phyloP scores from a whole-genome alignment of 1,140 invertebrate species.

The Plectus sambesii region DNA sequence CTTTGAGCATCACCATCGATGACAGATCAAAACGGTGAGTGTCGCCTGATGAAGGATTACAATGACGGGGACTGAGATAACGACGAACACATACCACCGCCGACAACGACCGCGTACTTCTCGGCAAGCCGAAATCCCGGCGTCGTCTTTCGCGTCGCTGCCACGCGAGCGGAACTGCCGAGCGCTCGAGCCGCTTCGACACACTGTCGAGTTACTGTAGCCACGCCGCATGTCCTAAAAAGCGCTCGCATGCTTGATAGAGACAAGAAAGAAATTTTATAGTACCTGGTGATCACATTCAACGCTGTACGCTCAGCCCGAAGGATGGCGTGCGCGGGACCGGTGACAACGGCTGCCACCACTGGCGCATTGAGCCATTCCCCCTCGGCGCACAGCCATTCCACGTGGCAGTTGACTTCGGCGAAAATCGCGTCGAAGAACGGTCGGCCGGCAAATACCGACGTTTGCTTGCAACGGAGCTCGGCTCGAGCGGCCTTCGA shows the following conservation, averaged over 20 bases:
- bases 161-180: slow-evolving; percentile 47
- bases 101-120: slow-evolving; percentile 50
- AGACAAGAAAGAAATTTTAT: too few relatives aligned
- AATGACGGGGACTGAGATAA: too few relatives aligned
- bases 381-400: slow-evolving; percentile 46
- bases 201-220: slow-evolving; percentile 44
- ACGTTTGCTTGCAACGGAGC: slow-evolving; percentile 45
- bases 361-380: slow-evolving; percentile 20
- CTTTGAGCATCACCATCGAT: slow-evolving; percentile 52
- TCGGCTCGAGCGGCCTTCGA: slow-evolving; percentile 44
- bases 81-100: too few relatives aligned
- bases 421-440: slow-evolving; percentile 49
- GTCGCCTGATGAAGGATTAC: too few relatives aligned
- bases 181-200: slow-evolving; percentile 23
- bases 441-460: slow-evolving; percentile 49
- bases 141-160: slow-evolving; percentile 51
- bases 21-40: slow-evolving; percentile 50
- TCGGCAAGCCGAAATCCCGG: slow-evolving; percentile 51
- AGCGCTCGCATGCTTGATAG: too few relatives aligned
- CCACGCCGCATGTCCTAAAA: slow-evolving; percentile 52
- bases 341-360: slow-evolving; percentile 44
- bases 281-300: slow-evolving; percentile 47
- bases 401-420: slow-evolving; percentile 46
- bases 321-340: slow-evolving; percentile 47
- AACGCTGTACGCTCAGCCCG: slow-evolving; percentile 49